phyloP scores from a whole-genome alignment of 2,888 invertebrate species.

The Agrochola lota region DNA sequence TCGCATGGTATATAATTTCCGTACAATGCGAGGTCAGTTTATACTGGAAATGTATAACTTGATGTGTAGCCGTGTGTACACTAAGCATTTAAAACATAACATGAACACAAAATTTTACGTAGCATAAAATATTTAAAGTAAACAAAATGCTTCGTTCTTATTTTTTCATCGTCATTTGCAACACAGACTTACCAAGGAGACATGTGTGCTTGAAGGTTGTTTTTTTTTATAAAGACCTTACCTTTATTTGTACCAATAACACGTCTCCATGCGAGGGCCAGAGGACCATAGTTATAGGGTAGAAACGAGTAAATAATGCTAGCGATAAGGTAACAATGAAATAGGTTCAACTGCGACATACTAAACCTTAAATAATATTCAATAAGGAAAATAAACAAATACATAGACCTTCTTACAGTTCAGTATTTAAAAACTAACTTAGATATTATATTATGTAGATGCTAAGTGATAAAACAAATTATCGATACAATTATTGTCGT shows the following conservation, averaged over 20 bases:
- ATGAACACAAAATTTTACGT: constrained; percentile 18
- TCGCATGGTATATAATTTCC: no score
- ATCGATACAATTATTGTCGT: constrained; percentile 35
- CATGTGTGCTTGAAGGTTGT: not conserved
- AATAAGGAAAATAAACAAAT: constrained; percentile 23
- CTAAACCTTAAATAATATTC: constrained; percentile 37
- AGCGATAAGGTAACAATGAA: constrained; percentile 30
- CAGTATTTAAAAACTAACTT: constrained; percentile 25
- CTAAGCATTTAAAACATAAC: constrained; percentile 32
- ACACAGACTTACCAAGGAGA: not conserved
- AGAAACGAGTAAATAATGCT: not conserved
- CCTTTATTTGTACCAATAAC: not conserved
- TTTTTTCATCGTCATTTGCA: not conserved
- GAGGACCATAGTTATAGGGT: not conserved
- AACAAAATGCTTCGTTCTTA: not conserved
- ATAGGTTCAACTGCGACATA: constrained; percentile 12
- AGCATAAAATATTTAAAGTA: not conserved
- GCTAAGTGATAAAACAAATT: constrained; percentile 23
- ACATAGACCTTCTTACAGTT: constrained; percentile 22
- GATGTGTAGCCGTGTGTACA: no score
- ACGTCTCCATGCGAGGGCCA: not conserved
- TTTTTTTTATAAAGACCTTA: not conserved
- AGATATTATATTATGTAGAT: not conserved
- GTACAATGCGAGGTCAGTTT: no score
- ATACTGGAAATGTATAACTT: no score